Conservation (phyloP, 2,113 vertebrate species). For the Colaptes auratus region DNA sequence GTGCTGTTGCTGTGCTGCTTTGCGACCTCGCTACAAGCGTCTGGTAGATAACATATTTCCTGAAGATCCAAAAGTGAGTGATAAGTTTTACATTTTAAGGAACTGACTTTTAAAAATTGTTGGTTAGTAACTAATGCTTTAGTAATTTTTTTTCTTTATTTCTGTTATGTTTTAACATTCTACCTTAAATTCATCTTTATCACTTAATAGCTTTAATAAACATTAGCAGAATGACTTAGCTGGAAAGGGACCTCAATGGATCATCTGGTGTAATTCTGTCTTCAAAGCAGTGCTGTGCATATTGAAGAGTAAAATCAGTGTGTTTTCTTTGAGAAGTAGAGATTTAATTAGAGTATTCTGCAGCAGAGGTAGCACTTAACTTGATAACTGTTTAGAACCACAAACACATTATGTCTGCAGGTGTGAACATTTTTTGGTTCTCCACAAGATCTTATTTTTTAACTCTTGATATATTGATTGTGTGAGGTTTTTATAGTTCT, state of each 20-base stretch:
- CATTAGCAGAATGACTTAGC: background rate
- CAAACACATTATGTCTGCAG: background rate
- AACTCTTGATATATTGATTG: background rate
- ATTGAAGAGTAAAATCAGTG: background rate
- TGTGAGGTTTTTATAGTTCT: background rate
- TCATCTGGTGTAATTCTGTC: background rate
- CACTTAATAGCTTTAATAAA: background rate
- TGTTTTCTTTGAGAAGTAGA: background rate
- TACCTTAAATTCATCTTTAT: background rate
- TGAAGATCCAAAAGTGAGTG: constrained; percentile 94
- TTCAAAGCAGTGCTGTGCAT: background rate
- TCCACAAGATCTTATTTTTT: background rate
- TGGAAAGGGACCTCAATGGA: background rate
- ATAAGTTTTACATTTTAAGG: background rate
- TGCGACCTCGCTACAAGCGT: constrained; percentile 95
- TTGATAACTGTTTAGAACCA: background rate
- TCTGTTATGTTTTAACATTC: background rate
- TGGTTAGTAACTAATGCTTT: background rate
- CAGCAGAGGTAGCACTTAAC: background rate
- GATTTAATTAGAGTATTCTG: background rate
- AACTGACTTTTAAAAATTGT: background rate
- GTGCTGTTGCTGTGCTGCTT: constrained; percentile 94
- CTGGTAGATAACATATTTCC: constrained; percentile 99
- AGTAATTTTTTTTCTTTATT: background rate
- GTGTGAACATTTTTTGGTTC: background rate